phyloP scores from a whole-genome alignment of 2,888 invertebrate species.

The Baronia brevicornis region DNA sequence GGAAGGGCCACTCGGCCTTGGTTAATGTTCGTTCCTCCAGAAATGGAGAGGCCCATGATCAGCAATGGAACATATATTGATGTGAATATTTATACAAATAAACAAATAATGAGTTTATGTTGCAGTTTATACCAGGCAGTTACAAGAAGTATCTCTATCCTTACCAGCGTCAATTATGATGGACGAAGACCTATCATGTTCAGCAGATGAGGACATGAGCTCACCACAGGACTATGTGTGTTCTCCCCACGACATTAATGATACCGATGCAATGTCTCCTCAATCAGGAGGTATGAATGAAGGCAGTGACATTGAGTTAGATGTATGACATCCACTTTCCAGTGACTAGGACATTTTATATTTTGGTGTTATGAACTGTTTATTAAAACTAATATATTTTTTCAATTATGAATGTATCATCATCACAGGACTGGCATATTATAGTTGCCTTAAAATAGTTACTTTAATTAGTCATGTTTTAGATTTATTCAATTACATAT shows the following conservation, averaged over 20 bases:
- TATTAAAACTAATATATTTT: conserved; percentile 8
- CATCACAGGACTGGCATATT: too few species aligned
- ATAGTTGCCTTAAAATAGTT: too few species aligned
- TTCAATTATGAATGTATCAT: conserved; percentile 2
- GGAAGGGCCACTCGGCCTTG: too few species aligned
- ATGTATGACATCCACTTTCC: conserved; percentile 61
- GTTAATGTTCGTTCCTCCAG: too few species aligned
- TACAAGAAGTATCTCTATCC: conserved; percentile 64
- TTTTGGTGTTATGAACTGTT: conserved; percentile 1
- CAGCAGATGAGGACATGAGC: conserved; percentile 51
- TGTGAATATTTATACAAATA: conserved; percentile 2
- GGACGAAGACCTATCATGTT: conserved; percentile 56
- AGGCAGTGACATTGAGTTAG: conserved; percentile 60
- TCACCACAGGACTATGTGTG: conserved; percentile 50
- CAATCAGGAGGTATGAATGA: conserved; percentile 44
- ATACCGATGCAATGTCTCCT: conserved; percentile 38
- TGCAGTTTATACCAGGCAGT: conserved; percentile 62
- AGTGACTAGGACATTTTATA: conserved; percentile 37
- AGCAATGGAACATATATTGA: background rate
- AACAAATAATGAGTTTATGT: conserved; percentile 26
- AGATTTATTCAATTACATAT: too few species aligned
- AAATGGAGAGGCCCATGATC: too few species aligned
- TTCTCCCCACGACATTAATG: conserved; percentile 33
- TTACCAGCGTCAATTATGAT: conserved; percentile 72
- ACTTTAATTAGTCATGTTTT: too few species aligned